Base-by-base conservation (phyloP, 1,140 invertebrate genomes). In the Calephelis nemesis region DNA sequence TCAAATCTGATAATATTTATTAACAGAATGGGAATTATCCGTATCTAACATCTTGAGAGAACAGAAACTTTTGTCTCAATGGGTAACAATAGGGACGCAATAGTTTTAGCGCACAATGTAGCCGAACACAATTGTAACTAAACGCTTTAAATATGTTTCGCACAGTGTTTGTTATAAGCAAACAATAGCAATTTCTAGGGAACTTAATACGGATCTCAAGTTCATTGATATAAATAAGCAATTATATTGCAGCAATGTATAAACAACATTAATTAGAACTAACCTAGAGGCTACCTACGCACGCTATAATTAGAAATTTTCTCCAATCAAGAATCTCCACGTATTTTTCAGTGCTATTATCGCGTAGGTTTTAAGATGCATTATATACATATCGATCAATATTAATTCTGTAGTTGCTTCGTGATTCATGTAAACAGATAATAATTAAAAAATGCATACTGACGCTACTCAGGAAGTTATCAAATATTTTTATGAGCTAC, bases 31-130 rank as follows among this genome's bases (percentile, higher is more conserved):
- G 63, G 48, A 71, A 83, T 83, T 79, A 77, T 73, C 74, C 68
- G 74, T 77, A 80, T 80, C 78, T 74, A 64, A 50, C 70, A 78
- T 79, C 77, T 83, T 78, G 76, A 62, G 77, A 74, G 72, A 79
- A 78, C 71, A 62, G 30, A 68, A 65, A 65, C 63, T 76, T 81
- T 82, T 83, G 79, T 82, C 78, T 74, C 64, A 66, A 66, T 66
- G 40, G 40, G 54, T 69, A 75, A 81, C 76, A 82, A 82, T 82
- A 68, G 73, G 65, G 47, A 48, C 70, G 70, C 70, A 72, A 72
- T 74, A 69, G 72, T 63, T 63, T 65, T 42, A 60, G 15, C 62
- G 58, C 62, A 77, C 79, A 77, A 74, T 75, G 70, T 74, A 73
- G 58, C 58, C 62, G 65, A 71, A 68, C 70, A 71, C 72, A 72